Evolutionary conservation across 2,113 vertebrate genomes (phyloP), one percentile per base, ranked within the genome.

Genomic region (Odocoileus virginianus): DNA sequence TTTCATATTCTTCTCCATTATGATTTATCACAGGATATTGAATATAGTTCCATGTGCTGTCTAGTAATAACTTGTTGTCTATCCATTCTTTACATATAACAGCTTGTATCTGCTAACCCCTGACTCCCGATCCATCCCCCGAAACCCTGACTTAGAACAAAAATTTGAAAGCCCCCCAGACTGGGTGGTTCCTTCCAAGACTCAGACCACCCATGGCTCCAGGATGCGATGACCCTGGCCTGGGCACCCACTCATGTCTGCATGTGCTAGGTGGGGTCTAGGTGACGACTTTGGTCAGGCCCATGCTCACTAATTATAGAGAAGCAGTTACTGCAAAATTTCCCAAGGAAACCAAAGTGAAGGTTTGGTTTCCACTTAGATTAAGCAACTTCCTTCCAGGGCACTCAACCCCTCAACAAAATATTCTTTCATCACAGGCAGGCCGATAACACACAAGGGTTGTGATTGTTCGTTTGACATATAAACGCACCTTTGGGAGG

Each of bases 351-450:
- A 91, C 91, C 57, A 57, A 93, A 81, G 89, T 25, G 19, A 81
- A 78, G 87, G 93, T 64, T 97, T 96, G 87, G 98, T 96, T 97
- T 95, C 90, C 89, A 93, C 55, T 79, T 25, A 47, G 25, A 74
- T 60, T 95, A 94, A 95, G 95, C 61, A 96, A 97, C 94, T 98
- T 98, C 95, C 97, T 95, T 50, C 87, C 50, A 89, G 95, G 76
- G 89, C n/a, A 13, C 83, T 91, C 64, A 36, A 50, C 40, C 60
- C 23, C 47, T 89, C 58, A 45, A 47, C 50, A 67, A 91, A 91
- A 60, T 45, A 30, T 55, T 84, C 71, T 91, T 96, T 76, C 64
- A 12, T 81, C 84, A 47, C 4, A 16, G 43, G 54, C 67, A 33
- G 58, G 40, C 71, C 1, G 3, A 14, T 33, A 47, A 52, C 84